Percentiles rank a stretch among this genome's conserved stretches.
phyloP scores from a whole-genome alignment of 2,797 vertebrate species.

The Mormyrus proboscirostris region DNA sequence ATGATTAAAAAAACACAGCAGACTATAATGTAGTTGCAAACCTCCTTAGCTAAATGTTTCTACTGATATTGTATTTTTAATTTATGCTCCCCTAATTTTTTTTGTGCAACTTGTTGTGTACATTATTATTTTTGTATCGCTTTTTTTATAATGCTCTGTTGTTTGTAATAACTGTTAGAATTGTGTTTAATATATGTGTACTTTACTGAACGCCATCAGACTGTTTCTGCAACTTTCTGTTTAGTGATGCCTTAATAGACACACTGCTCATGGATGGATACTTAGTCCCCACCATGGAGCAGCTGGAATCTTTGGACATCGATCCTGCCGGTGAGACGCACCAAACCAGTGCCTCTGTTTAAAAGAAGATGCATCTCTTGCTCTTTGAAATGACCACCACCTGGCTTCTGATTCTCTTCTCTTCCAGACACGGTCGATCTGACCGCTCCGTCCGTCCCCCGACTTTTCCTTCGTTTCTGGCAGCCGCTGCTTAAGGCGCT shows the following conservation, averaged over 20 bases:
- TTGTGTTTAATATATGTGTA: neutral
- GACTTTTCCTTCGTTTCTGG: slow-evolving; percentile 76
- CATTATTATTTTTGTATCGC: neutral
- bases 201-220: neutral
- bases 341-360: neutral
- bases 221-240: slow-evolving; percentile 31
- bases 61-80: neutral
- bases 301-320: slow-evolving; percentile 73
- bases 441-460: slow-evolving; percentile 58
- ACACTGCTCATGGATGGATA: slow-evolving; percentile 64
- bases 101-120: neutral
- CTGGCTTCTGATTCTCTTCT: neutral
- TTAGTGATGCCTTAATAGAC: slow-evolving; percentile 53
- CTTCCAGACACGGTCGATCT: slow-evolving; percentile 21
- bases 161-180: neutral
- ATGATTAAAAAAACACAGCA: neutral
- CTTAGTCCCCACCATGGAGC: slow-evolving; percentile 78
- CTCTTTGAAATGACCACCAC: neutral
- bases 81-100: neutral
- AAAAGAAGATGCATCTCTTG: neutral
- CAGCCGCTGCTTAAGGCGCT: slow-evolving; percentile 77
- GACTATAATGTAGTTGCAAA: neutral
- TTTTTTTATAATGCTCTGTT: neutral
- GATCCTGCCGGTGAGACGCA: slow-evolving; percentile 52
- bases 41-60: neutral